A percentile compares a stretch with the other conserved stretches of the same genome.
These are phyloP conservation scores for Orycteropus afer DNA, from an alignment of 2,113 vertebrate genomes.

Conservation along the genomic window DNA sequence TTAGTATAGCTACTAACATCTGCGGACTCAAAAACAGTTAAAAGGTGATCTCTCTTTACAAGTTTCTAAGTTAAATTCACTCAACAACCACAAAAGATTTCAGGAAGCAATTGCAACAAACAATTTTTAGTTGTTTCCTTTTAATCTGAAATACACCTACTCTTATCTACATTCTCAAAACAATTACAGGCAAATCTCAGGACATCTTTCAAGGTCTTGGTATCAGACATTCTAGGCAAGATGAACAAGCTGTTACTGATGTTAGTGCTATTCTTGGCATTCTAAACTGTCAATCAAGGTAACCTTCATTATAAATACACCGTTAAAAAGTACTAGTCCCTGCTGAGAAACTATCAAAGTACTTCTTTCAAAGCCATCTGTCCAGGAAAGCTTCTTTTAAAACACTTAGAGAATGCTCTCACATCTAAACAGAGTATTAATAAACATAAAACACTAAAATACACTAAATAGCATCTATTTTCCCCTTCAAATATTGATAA, in stretches of 20 bases:
- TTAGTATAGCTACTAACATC: constrained; percentile 70
- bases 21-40: constrained; percentile 59
- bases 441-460: constrained; percentile 57
- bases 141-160: constrained; percentile 22
- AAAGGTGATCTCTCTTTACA: constrained; percentile 65
- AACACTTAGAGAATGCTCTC: constrained; percentile 62
- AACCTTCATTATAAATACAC: constrained; percentile 55
- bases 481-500: constrained; percentile 18
- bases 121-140: constrained; percentile 47
- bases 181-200: constrained; percentile 45
- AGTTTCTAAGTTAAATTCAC: constrained; percentile 65
- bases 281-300: constrained; percentile 60
- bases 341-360: constrained; percentile 68
- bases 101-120: constrained; percentile 47
- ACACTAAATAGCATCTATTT: neutral
- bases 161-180: constrained; percentile 60
- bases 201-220: constrained; percentile 59
- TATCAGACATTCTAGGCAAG: constrained; percentile 58
- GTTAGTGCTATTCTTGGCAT: constrained; percentile 61
- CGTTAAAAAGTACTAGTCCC: constrained; percentile 64
- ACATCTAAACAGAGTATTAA: constrained; percentile 39
- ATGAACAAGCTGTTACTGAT: constrained; percentile 65
- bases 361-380: constrained; percentile 72
- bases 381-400: constrained; percentile 55
- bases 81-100: constrained; percentile 25